Conservation (phyloP, 2,113 vertebrate genomes). For the Dromas ardeola region DNA sequence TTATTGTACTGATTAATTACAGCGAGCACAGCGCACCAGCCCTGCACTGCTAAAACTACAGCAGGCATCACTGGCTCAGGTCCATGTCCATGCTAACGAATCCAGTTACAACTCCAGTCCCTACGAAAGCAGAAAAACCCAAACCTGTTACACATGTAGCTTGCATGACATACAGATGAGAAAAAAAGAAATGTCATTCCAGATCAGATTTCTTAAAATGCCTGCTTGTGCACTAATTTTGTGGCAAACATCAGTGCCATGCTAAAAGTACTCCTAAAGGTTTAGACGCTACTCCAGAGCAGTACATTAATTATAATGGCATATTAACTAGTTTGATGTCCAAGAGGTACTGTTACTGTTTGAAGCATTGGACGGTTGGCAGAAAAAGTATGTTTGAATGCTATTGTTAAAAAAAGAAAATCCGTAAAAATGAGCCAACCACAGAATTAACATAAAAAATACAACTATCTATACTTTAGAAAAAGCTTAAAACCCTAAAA, state of each 20-base stretch:
- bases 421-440: background rate
- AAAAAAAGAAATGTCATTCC: background rate
- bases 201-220: background rate
- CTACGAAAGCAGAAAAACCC: background rate
- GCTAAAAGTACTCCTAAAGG: background rate
- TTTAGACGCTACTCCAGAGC: background rate
- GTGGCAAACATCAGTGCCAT: background rate
- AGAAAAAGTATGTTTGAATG: background rate
- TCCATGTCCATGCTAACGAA: fast-evolving
- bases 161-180: background rate
- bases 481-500: background rate
- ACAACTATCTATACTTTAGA: background rate
- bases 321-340: background rate
- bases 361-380: background rate
- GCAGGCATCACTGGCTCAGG: background rate
- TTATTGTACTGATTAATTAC: background rate
- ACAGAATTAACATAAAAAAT: background rate
- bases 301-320: background rate
- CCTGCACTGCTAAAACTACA: background rate
- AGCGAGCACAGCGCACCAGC: background rate
- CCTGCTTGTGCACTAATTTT: background rate
- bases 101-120: background rate
- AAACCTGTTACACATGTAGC: background rate
- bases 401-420: background rate
- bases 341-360: background rate